Evolutionary conservation across 2,888 invertebrate species (phyloP), one percentile per base, ranked within the genome.

Genomic region (Acrocyrtus sp.): DNA sequence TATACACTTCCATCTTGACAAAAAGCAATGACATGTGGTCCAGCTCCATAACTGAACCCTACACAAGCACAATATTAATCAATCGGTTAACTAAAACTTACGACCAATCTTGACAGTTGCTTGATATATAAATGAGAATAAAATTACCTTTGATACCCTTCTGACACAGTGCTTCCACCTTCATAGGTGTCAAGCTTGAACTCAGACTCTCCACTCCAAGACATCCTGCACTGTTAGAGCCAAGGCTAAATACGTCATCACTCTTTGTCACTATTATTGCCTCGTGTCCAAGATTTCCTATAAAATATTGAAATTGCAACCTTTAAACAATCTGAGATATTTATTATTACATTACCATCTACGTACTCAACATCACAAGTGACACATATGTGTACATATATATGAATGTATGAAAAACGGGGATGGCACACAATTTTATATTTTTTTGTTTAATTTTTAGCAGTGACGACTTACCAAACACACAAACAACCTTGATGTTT

Each of bases 1-100:
- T 85, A 89, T 1, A 89, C 83, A 77, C 87, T 85, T 24, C 89
- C 89, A 66, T 83, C 85, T 75, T 84, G 83, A 15, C 88, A 87
- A 1, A 87, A 85, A 1, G 88, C 89, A 34, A 89, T 82, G 1
- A 89, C 87, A 82, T 89, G 88, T 8, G 88, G 88, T 10, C 88
- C 88, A 81, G 86, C 87, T 0, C 88, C 89, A 83, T 86, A 88
- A 1, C 87, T 86, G 78, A 89, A 86, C 24, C 83, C 84, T 85
- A n/a, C n/a, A n/a, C n/a, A n/a, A n/a, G n/a, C n/a, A n/a, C n/a
- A n/a, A n/a, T n/a, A n/a, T n/a, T n/a, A n/a, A n/a, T n/a, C n/a
- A n/a, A n/a, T n/a, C n/a, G 56, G n/a, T 5, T 67, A 70, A 21
- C 56, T 43, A 51, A 43, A 26, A 65, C 29, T 54, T 27, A 57